Base-by-base conservation (phyloP, 2,113 vertebrate genomes). In the Arenaria interpres region DNA sequence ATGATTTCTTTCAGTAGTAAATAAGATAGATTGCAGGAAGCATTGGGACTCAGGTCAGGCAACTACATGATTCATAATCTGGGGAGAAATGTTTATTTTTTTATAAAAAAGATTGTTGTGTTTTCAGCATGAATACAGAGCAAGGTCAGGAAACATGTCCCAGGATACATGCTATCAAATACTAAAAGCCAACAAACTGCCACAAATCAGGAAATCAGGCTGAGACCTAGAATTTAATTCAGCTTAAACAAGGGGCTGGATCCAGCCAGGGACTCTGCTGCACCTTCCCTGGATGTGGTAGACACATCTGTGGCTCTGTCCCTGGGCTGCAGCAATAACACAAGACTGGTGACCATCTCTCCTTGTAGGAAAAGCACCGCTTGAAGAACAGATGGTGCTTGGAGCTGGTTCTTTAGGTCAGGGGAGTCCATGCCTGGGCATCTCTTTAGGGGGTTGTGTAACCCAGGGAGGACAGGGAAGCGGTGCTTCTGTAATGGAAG, bases 1-100 rank as follows among this genome's bases (percentile, higher is more conserved):
- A 2, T 43, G 53, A 60, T 93, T 95, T 89, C 64, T 95, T 95
- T 89, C 66, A 37, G 82, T 67, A 76, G 82, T 91, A 92, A 94
- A 85, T 41, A 75, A 90, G 81, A 88, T 33, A 80, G 56, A 85
- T 71, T 88, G 53, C n/a, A 69, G 71, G 83, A 94, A 91, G 77
- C 46, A 6, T 22, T 80, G 76, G 67, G 56, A 76, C 75, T 79
- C 76, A 74, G 67, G 74, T 92, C 92, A 76, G 69, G 50, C 62
- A 91, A 91, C 77, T 87, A 76, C 57, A 69, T 63, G 89, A 90
- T 68, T 89, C 95, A 76, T 85, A 89, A 83, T 57, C 80, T 54
- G 37, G 41, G 60, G 87, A 89, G 86, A 78, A 93, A 94, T 90
- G 63, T 67, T 88, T 80, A 25, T 57, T 71, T 46, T 83, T 92